Conservation (phyloP, 2,797 vertebrate species). For the Manis javanica region DNA sequence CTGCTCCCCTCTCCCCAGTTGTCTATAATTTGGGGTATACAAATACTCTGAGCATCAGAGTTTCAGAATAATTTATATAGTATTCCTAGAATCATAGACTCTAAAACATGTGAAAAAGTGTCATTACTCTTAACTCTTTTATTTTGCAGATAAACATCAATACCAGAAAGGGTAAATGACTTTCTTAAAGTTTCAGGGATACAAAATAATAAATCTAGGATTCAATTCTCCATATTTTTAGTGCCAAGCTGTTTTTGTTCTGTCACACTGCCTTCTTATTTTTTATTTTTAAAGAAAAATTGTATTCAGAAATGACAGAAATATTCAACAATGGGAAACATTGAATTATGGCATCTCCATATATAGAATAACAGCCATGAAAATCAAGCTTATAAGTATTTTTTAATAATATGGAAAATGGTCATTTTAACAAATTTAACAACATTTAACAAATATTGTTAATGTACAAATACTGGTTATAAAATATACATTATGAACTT, state of each 20-base stretch:
- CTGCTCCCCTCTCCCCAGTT: fast-evolving
- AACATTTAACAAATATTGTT: neutral
- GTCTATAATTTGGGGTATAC: neutral
- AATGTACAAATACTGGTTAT: neutral
- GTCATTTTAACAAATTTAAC: too few species aligned
- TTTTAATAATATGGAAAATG: neutral
- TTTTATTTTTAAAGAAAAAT: conserved; percentile 49
- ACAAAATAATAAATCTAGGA: neutral
- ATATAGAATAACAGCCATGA: neutral
- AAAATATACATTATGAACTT: neutral
- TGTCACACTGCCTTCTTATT: neutral
- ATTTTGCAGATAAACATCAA: conserved; percentile 31
- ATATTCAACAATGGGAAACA: neutral
- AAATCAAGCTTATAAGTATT: neutral
- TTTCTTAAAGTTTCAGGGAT: neutral
- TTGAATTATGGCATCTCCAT: neutral
- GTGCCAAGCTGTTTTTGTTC: neutral
- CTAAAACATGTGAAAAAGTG: neutral
- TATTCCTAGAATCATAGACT: neutral
- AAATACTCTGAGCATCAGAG: neutral
- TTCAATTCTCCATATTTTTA: neutral
- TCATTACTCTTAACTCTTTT: neutral
- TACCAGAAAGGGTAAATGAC: neutral
- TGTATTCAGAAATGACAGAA: neutral
- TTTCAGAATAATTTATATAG: neutral